Evolutionary conservation across 2,888 invertebrate genomes (phyloP).

Genomic region (Microdon myrmicae): DNA sequence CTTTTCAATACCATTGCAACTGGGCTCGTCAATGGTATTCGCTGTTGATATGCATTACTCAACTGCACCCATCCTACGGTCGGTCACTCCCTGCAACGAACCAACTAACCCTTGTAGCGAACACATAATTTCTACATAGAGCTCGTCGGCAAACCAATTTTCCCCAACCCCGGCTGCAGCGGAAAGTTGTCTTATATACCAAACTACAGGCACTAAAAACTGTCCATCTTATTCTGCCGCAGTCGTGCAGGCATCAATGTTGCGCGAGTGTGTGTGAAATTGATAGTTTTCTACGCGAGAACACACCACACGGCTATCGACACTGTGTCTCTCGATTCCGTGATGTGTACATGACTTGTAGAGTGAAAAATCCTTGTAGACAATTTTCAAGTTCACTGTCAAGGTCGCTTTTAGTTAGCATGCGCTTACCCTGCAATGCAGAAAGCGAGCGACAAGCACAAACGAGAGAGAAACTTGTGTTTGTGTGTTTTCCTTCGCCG

Average conservation of each 20-base stretch:
- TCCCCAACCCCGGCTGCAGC: conserved; percentile 21
- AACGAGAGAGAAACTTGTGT: conserved; percentile 17
- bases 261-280: background rate
- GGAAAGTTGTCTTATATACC: conserved; percentile 18
- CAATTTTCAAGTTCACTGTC: conserved; percentile 82
- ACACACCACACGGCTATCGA: conserved; percentile 48
- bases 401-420: conserved; percentile 78
- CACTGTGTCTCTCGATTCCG: conserved; percentile 39
- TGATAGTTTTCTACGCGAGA: conserved; percentile 19
- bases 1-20: conserved; percentile 15
- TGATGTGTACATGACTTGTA: conserved; percentile 36
- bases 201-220: too few relatives aligned
- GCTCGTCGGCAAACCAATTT: conserved; percentile 1
- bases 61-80: conserved; percentile 16
- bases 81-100: too few relatives aligned
- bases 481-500: conserved; percentile 13
- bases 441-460: conserved; percentile 67
- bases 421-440: conserved; percentile 76
- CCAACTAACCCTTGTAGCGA: too few relatives aligned
- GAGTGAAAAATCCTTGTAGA: conserved; percentile 61
- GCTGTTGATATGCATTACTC: conserved; percentile 8
- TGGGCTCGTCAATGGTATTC: background rate
- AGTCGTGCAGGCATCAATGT: background rate
- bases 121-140: too few relatives aligned
- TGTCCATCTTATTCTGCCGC: background rate